phyloP scores from a whole-genome alignment of 2,797 vertebrate species.

The Chrosomus eos region DNA sequence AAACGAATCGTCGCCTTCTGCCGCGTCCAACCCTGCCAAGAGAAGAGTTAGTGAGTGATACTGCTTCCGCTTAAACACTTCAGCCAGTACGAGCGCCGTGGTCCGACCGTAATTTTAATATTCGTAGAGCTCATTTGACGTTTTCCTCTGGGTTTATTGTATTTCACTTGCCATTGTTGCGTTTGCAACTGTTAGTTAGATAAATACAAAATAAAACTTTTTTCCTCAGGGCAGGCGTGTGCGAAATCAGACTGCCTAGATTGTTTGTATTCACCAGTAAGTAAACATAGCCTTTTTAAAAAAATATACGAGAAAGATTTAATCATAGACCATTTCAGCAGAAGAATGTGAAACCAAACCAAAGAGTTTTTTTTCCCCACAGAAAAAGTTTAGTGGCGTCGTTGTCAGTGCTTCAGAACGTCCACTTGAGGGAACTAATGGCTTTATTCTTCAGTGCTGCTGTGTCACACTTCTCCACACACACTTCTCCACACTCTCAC shows the following conservation, averaged over 20 bases:
- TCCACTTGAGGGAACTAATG: slow-evolving; percentile 23
- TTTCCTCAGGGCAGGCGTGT: not conserved
- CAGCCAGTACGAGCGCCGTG: not conserved
- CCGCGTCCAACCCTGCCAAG: slow-evolving; percentile 26
- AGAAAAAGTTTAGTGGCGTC: not conserved
- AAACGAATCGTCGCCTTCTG: slow-evolving; percentile 38
- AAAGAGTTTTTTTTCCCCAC: not conserved
- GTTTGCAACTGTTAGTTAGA: not conserved
- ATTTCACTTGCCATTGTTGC: not conserved
- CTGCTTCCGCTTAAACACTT: not conserved
- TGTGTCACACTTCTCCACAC: not conserved
- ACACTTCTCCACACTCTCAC: no score
- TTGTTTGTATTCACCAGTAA: not conserved
- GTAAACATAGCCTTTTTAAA: no score
- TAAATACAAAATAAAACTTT: not conserved
- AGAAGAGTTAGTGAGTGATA: not conserved
- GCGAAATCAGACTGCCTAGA: not conserved
- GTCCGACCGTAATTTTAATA: not conserved
- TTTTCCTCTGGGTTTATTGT: not conserved
- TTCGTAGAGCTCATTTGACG: not conserved
- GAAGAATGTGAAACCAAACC: not conserved
- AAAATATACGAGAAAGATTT: not conserved
- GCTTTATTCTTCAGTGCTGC: not conserved
- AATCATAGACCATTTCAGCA: not conserved
- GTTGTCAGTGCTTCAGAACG: not conserved